Evolutionary conservation across 2,888 invertebrate genomes (phyloP), one percentile per base, ranked within the genome.

Genomic region (Sphaerophoria rueppellii): DNA sequence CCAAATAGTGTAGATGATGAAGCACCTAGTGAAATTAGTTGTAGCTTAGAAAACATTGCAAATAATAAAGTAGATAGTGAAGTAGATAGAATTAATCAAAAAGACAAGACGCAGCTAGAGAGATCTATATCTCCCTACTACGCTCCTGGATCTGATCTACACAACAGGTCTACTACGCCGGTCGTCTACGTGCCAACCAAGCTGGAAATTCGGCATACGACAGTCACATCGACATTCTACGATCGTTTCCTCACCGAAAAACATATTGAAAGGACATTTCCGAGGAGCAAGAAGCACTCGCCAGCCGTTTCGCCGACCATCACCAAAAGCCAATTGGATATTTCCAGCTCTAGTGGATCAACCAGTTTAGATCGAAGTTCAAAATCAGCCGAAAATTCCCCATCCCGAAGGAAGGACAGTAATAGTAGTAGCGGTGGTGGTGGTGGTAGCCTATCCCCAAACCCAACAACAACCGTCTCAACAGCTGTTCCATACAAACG

Each of bases 161-260:
- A 81, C 54, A 78, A 88, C 55, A 88, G 88, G 54, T 88, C 90
- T 63, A 89, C 88, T 48, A 89, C 89, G 14, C 89, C 91, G 6
- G 82, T 82, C 7, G 88, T 89, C 6, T 91, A 91, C 86, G 88
- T 89, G 73, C 91, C 91, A 75, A 89, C 90, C 50, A 91, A 90
- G 87, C 87, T 91, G 55, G 91, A 91, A 87, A 91, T 92, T 61
- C 91, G 92, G 4, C 92, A 92, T 78, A 91, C 92, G 52, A 92
- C 92, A 12, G 92, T 92, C 34, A 92, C 92, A 5, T 91, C 92
- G 16, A 92, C 92, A 50, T 91, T 92, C 79, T 92, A 92, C 75
- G 92, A 92, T 88, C 91, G 92, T n/a, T 90, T 90, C 65, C 88
- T 92, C 24, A 90, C 90, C 35, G 91, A 92, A 77, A 91, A 90